phyloP scores from a whole-genome alignment of 2,797 vertebrate species.

The Spea hammondii region DNA sequence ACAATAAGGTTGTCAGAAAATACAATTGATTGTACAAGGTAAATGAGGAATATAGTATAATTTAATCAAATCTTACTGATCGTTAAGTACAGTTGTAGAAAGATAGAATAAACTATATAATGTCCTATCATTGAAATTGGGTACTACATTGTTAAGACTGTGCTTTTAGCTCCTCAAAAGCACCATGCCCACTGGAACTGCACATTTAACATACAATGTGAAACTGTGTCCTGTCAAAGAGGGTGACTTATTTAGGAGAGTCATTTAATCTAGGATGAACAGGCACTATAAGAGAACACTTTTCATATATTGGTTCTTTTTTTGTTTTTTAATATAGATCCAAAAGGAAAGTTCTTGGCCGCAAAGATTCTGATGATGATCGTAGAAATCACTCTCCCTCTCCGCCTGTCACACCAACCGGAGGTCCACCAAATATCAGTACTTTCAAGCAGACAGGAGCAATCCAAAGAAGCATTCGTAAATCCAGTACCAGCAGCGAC shows the following conservation, averaged over 20 bases:
- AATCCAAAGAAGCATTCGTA: slow-evolving; percentile 89
- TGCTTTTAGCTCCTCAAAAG: too few species aligned
- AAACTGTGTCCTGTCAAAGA: not conserved
- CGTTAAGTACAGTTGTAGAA: too few species aligned
- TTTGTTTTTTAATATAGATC: slow-evolving; percentile 74
- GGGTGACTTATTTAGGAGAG: too few species aligned
- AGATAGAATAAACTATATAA: too few species aligned
- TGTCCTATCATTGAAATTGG: too few species aligned
- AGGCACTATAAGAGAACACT: not conserved
- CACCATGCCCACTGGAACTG: slow-evolving; percentile 21
- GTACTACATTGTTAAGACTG: too few species aligned
- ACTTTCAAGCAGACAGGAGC: slow-evolving; percentile 78
- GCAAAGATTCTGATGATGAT: slow-evolving; percentile 91
- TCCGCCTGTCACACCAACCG: slow-evolving; percentile 72
- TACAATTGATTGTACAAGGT: too few species aligned
- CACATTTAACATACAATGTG: slow-evolving; percentile 20
- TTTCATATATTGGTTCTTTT: slow-evolving; percentile 1
- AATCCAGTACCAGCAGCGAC: slow-evolving; percentile 93
- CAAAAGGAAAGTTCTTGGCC: slow-evolving; percentile 94
- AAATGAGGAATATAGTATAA: too few species aligned
- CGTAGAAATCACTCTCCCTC: slow-evolving; percentile 75
- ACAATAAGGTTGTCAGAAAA: too few species aligned
- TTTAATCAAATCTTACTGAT: too few species aligned
- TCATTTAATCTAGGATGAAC: not conserved
- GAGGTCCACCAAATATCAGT: slow-evolving; percentile 58